A percentile compares a stretch with the other conserved stretches of the same genome.
Conservation (phyloP, 2,888 invertebrate genomes). For the Oasisia sp. region DNA sequence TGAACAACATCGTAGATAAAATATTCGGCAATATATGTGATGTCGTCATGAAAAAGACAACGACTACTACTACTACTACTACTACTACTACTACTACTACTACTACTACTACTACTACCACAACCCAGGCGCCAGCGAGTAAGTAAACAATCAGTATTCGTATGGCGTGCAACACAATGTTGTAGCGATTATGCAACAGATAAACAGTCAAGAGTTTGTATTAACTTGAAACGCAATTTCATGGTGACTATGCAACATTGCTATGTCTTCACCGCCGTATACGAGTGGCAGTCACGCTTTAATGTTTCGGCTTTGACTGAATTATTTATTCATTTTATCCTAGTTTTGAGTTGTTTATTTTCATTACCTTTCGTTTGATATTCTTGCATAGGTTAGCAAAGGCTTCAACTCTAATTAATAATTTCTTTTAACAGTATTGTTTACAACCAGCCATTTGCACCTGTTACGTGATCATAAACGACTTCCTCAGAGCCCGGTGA, state of each 20-base stretch:
- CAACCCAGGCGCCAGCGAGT: neutral
- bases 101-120: neutral
- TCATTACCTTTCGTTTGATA: too few species aligned
- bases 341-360: too few species aligned
- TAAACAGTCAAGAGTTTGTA: too few species aligned
- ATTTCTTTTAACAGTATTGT: too few species aligned
- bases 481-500: neutral
- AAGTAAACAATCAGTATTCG: neutral
- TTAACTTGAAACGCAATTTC: neutral
- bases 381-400: too few species aligned
- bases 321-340: too few species aligned
- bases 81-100: too few species aligned
- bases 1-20: neutral
- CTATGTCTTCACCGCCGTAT: too few species aligned
- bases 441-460: neutral
- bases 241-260: neutral
- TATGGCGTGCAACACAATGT: neutral
- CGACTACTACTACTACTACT: neutral
- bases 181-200: neutral
- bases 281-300: too few species aligned
- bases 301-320: too few species aligned
- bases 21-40: neutral
- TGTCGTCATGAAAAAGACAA: neutral
- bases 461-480: neutral
- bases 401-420: too few species aligned